phyloP scores from a whole-genome alignment of 2,113 vertebrate genomes.

The Siniperca chuatsi region DNA sequence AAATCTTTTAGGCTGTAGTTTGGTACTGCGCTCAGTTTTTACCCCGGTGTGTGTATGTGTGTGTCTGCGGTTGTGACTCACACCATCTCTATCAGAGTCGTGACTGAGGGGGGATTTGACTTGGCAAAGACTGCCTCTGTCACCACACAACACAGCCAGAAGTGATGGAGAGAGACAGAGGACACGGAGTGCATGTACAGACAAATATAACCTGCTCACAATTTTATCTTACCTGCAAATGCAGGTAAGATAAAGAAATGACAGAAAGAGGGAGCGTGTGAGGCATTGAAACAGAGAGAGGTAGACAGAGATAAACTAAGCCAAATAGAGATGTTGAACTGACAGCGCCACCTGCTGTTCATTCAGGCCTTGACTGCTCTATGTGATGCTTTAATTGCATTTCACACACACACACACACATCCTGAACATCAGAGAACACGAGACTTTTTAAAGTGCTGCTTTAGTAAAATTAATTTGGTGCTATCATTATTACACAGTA shows the following conservation, averaged over 20 bases:
- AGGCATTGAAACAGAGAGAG: background rate
- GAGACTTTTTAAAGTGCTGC: background rate
- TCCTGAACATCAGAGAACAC: background rate
- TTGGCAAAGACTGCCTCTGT: slow-evolving; percentile 45
- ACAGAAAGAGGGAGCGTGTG: background rate
- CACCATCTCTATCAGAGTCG: slow-evolving; percentile 64
- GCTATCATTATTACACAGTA: slow-evolving; percentile 8
- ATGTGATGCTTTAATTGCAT: background rate
- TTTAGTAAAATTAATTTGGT: slow-evolving; percentile 26
- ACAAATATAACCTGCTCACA: background rate
- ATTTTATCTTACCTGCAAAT: background rate
- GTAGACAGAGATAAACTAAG: background rate
- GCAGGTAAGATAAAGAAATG: background rate
- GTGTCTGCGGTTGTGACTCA: slow-evolving; percentile 62
- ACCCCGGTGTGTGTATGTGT: background rate
- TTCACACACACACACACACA: background rate
- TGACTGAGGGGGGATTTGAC: slow-evolving; percentile 67
- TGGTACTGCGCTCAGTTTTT: background rate
- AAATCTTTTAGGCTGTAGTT: background rate
- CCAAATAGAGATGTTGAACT: background rate
- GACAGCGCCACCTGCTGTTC: slow-evolving; percentile 61
- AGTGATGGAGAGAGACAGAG: background rate
- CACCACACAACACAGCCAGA: slow-evolving; percentile 11
- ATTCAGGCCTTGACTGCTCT: background rate
- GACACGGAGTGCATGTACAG: background rate